Conservation (phyloP, 2,888 invertebrate genomes). For the Dryococelus australis region DNA sequence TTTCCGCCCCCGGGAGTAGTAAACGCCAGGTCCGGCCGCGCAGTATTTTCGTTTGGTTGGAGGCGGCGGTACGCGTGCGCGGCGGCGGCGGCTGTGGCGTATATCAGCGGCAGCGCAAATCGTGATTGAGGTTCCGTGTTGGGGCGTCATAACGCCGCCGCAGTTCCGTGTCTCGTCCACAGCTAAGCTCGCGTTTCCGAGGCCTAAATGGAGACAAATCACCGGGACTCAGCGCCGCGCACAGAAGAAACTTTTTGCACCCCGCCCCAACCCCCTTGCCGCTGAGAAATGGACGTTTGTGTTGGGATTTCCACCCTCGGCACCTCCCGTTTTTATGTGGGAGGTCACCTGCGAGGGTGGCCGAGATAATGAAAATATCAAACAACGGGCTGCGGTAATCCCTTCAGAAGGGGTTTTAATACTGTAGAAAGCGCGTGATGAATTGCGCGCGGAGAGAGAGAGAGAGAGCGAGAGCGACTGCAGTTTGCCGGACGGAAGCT, state of each 20-base stretch:
- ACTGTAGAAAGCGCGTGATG: conserved; percentile 16
- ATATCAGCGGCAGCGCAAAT: too few relatives aligned
- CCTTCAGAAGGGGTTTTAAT: neutral
- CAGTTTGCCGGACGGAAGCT: neutral
- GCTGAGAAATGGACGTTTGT: neutral
- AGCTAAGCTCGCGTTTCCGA: neutral
- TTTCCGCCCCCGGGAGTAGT: too few relatives aligned
- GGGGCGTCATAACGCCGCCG: neutral
- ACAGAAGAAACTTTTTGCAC: neutral
- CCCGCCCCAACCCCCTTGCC: neutral
- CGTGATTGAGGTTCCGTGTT: neutral
- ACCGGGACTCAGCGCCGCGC: neutral
- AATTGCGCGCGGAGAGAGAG: neutral
- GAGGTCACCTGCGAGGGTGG: neutral
- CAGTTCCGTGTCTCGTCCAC: neutral
- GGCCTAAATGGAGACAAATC: neutral
- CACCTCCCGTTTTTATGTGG: neutral
- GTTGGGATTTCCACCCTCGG: neutral
- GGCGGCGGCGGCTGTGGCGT: too few relatives aligned
- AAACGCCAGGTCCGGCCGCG: too few relatives aligned
- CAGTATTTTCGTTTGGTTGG: too few relatives aligned
- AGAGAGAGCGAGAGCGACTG: neutral
- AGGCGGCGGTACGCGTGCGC: too few relatives aligned
- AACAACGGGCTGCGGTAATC: neutral
- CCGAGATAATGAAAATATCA: neutral